These are phyloP conservation scores for Hirtodrosophila duncani DNA, from an alignment of 2,888 invertebrate genomes.

Conservation along the genomic window DNA sequence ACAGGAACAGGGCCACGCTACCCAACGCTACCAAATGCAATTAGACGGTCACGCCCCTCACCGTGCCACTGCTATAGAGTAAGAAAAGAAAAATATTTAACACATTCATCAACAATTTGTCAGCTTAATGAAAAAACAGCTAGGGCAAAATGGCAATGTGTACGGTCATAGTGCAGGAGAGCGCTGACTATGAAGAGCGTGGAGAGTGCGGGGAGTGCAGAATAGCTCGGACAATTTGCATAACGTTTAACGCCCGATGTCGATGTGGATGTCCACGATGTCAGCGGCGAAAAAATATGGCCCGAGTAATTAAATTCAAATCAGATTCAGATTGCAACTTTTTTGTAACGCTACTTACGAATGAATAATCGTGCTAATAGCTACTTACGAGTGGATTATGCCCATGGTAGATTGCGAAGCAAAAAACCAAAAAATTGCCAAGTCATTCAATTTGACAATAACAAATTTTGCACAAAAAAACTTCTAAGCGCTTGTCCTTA, in stretches of 20 bases:
- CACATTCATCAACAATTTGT: conserved; percentile 70
- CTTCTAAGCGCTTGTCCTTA: too few species aligned
- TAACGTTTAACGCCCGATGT: conserved; percentile 64
- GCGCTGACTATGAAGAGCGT: too few species aligned
- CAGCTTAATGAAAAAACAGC: conserved; percentile 42
- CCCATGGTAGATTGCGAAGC: conserved; percentile 6
- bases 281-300: conserved; percentile 36
- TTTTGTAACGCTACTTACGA: conserved; percentile 25
- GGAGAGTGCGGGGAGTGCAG: too few species aligned
- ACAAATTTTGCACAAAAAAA: too few species aligned
- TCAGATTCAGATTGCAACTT: conserved; percentile 47
- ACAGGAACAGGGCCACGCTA: conserved; percentile 8
- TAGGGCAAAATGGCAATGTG: conserved; percentile 10
- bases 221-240: conserved; percentile 47
- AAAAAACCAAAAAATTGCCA: conserved; percentile 18
- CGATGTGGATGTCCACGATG: too few species aligned
- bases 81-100: conserved; percentile 43
- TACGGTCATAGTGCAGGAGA: too few species aligned
- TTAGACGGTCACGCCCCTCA: conserved; percentile 5
- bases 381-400: not conserved
- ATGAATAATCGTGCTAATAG: conserved; percentile 18
- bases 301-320: conserved; percentile 62
- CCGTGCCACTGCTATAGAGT: not conserved
- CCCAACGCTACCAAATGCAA: conserved; percentile 27
- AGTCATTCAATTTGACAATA: too few species aligned